Percentiles rank a stretch among this genome's conserved stretches.
phyloP scores from a whole-genome alignment of 64 coral and sea anemone genomes.

The Montipora efflorescens region DNA sequence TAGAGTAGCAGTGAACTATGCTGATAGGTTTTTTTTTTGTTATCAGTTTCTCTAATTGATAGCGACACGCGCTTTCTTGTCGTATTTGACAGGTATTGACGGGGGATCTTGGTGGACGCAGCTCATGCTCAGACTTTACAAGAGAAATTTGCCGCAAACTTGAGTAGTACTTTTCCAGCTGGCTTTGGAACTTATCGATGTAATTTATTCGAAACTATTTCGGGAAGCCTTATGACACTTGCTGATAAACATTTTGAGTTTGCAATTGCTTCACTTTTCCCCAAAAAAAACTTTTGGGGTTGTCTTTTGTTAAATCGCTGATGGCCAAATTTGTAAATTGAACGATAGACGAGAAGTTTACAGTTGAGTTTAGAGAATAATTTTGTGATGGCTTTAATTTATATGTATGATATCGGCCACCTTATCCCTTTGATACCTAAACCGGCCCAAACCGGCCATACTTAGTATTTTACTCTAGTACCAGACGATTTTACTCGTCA shows the following conservation, averaged over 20 bases:
- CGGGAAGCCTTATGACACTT: not conserved
- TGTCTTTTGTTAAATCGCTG: not conserved
- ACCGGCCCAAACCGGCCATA: no score
- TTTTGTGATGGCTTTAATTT: no score
- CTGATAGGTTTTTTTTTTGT: no score
- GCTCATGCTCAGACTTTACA: slow-evolving; percentile 92
- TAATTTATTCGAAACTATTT: not conserved
- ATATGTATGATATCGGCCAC: no score
- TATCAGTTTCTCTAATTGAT: not conserved
- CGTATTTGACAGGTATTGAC: slow-evolving; percentile 78
- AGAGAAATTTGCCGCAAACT: slow-evolving; percentile 89
- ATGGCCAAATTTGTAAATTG: no score
- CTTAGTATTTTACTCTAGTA: no score
- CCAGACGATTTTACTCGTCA: no score
- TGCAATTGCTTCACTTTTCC: not conserved
- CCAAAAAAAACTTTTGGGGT: no score
- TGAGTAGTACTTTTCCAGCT: slow-evolving; percentile 49
- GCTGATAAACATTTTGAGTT: not conserved
- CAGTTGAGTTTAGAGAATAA: no score
- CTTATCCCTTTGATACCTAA: no score
- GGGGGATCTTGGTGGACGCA: slow-evolving; percentile 89
- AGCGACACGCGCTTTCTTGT: not conserved
- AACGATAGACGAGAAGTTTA: no score
- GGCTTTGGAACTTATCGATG: slow-evolving; percentile 32
- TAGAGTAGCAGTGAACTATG: no score